phyloP scores from a whole-genome alignment of 2,113 vertebrate genomes.

The Tauraco erythrolophus region DNA sequence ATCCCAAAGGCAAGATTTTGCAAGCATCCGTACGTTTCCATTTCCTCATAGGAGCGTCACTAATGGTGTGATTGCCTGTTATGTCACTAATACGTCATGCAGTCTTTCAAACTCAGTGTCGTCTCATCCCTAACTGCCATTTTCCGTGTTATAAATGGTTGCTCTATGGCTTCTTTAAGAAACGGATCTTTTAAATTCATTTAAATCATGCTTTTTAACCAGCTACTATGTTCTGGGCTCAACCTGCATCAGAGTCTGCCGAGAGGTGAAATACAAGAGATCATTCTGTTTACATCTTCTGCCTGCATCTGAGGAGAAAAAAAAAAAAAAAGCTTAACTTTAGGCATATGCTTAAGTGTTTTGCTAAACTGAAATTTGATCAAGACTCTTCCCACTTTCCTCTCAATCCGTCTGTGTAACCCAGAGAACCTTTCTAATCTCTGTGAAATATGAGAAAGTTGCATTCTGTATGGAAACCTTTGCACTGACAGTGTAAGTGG shows the following conservation, averaged over 20 bases:
- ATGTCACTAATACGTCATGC: neutral
- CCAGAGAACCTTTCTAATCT: neutral
- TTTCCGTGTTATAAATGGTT: neutral
- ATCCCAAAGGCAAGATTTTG: neutral
- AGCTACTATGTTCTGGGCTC: neutral
- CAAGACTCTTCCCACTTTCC: slow-evolving; percentile 24
- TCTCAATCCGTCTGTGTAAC: slow-evolving; percentile 10
- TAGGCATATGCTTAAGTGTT: slow-evolving; percentile 9
- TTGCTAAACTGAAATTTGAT: slow-evolving; percentile 46
- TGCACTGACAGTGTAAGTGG: neutral
- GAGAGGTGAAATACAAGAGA: neutral
- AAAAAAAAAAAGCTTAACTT: slow-evolving; percentile 20
- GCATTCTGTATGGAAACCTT: neutral
- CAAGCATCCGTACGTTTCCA: neutral
- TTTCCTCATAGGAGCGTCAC: neutral
- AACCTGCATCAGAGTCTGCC: neutral
- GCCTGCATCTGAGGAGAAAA: neutral
- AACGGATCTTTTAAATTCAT: neutral
- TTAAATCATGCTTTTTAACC: neutral
- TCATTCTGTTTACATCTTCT: slow-evolving; percentile 8
- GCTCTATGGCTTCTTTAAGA: neutral
- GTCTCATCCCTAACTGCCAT: neutral
- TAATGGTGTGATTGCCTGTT: neutral
- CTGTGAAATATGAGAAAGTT: neutral
- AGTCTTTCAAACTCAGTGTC: neutral